These are phyloP conservation scores for Rhincodon typus DNA, from an alignment of 2,797 vertebrate genomes.

Conservation along the genomic window DNA sequence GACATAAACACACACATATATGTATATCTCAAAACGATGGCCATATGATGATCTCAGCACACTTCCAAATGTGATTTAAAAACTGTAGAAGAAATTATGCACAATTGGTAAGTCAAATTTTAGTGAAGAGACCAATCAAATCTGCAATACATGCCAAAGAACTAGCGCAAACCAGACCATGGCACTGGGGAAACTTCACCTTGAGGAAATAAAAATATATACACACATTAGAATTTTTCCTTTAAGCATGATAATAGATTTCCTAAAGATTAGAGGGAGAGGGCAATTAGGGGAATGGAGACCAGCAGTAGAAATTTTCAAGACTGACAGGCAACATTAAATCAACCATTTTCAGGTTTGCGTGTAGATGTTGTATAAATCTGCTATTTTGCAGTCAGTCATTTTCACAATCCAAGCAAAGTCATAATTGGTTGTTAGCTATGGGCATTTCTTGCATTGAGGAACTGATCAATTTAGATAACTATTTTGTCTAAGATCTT, in stretches of 20 bases:
- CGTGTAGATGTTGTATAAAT: not conserved
- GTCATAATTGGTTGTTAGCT: not conserved
- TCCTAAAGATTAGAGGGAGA: not conserved
- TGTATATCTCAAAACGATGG: not conserved
- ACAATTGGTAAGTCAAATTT: not conserved
- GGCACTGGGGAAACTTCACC: not conserved
- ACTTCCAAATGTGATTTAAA: not conserved
- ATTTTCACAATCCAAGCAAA: not conserved
- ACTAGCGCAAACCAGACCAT: not conserved
- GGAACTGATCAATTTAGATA: not conserved
- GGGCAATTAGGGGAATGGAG: not conserved
- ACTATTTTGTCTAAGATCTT: not conserved
- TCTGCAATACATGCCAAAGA: not conserved
- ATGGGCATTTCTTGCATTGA: not conserved
- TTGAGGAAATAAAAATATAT: no score
- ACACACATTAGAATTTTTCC: not conserved
- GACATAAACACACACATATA: no score
- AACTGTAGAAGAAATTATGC: no score
- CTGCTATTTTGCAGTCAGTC: not conserved
- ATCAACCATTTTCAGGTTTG: not conserved
- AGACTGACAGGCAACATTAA: not conserved
- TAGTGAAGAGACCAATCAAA: not conserved
- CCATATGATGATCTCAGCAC: not conserved
- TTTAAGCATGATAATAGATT: not conserved
- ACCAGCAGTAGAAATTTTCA: not conserved